Percentiles rank a stretch among this genome's conserved stretches.
Conservation (phyloP, 1,140 invertebrate genomes). For the Leucophenga varia region DNA sequence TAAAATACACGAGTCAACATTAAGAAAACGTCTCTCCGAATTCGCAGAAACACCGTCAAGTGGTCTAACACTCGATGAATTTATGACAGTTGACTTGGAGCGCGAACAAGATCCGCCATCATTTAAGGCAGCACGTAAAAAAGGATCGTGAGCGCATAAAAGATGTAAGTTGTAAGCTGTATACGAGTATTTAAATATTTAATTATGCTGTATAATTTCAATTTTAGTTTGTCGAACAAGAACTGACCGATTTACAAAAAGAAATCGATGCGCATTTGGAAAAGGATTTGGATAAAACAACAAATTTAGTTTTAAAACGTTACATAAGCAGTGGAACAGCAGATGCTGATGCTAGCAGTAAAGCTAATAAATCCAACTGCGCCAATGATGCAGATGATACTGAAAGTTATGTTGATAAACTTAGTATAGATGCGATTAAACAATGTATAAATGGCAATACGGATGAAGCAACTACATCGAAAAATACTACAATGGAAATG, state of each 20-base stretch:
- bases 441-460: constrained; percentile 51
- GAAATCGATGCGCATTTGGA: constrained; percentile 78
- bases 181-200: background rate
- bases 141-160: constrained; percentile 81
- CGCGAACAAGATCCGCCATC: constrained; percentile 95
- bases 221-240: constrained; percentile 58
- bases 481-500: background rate
- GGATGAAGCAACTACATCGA: constrained; percentile 15
- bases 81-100: constrained; percentile 95
- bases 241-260: constrained; percentile 70
- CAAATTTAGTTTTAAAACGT: constrained; percentile 29
- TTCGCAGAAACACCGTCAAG: constrained; percentile 95
- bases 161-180: constrained; percentile 59
- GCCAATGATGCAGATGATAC: constrained; percentile 46
- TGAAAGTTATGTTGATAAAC: constrained; percentile 60
- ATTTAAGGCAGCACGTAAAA: constrained; percentile 84
- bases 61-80: constrained; percentile 90
- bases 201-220: background rate
- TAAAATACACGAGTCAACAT: constrained; percentile 91
- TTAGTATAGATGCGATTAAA: constrained; percentile 61
- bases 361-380: constrained; percentile 11
- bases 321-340: background rate
- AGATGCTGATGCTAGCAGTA: background rate
- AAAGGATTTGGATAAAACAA: constrained; percentile 59
- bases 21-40: constrained; percentile 89